These are phyloP conservation scores for Asobara japonica DNA, from an alignment of 1,140 invertebrate species.

Conservation along the genomic window DNA sequence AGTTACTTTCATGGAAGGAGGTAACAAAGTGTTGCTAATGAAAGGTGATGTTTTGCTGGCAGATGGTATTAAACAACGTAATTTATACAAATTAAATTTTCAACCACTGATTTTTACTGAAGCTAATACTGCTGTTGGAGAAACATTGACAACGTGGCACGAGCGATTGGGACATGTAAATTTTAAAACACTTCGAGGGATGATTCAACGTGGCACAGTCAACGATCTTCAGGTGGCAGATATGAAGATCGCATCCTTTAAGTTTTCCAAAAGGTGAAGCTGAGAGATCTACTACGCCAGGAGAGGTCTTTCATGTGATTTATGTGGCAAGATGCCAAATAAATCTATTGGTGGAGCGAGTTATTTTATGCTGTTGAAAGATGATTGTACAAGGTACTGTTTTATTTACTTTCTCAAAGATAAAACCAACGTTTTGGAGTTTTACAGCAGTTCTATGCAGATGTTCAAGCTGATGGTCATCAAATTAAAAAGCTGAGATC, in stretches of 20 bases:
- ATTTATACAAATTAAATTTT: neutral
- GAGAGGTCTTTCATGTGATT: neutral
- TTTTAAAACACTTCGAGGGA: neutral
- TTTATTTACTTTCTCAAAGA: neutral
- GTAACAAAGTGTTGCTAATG: neutral
- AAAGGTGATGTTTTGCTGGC: neutral
- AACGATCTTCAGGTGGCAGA: neutral
- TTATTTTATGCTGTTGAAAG: neutral
- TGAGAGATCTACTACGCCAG: too few relatives aligned
- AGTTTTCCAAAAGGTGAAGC: conserved; percentile 40
- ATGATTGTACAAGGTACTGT: neutral
- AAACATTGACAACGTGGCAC: neutral
- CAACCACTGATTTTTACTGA: neutral
- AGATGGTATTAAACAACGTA: neutral
- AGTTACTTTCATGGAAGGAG: neutral
- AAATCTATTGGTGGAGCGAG: neutral
- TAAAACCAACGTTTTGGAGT: neutral
- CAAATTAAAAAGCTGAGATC: neutral
- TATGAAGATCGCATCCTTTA: conserved; percentile 42
- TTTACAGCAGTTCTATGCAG: neutral
- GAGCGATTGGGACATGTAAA: neutral
- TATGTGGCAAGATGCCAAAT: neutral
- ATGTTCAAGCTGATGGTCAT: neutral
- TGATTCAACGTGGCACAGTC: neutral
- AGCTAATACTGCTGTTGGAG: neutral